These are phyloP conservation scores for Ostrea denselamellosa DNA, from an alignment of 1,140 invertebrate species.

Conservation along the genomic window DNA sequence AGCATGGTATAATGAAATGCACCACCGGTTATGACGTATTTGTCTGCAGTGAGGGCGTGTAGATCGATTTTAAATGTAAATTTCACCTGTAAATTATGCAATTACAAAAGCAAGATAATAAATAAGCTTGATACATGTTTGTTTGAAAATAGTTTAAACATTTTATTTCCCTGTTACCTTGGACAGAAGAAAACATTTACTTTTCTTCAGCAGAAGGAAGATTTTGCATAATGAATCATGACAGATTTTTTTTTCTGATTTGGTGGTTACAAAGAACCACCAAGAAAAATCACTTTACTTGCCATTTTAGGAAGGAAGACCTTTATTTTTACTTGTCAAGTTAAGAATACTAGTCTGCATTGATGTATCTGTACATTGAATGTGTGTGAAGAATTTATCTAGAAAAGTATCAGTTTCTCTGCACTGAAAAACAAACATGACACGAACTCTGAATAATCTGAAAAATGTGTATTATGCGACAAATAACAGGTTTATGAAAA, in stretches of 20 bases:
- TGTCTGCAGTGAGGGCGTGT: neutral
- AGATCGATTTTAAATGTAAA: neutral
- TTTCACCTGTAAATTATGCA: constrained; percentile 1
- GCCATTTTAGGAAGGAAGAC: no score
- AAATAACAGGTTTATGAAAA: neutral
- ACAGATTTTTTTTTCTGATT: no score
- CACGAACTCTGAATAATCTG: neutral
- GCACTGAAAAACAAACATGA: neutral
- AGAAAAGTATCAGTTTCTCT: neutral
- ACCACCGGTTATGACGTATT: neutral
- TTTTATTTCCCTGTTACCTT: neutral
- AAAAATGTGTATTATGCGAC: neutral
- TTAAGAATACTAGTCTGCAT: no score
- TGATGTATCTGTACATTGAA: neutral
- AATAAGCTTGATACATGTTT: neutral
- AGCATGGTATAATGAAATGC: neutral
- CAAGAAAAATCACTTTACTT: no score
- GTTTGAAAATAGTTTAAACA: neutral
- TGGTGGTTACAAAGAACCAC: no score
- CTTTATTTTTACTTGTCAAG: no score
- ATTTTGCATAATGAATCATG: no score
- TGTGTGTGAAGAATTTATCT: neutral
- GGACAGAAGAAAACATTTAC: neutral
- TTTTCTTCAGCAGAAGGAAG: neutral
- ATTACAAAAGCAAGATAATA: neutral